Percentiles rank a stretch among this genome's conserved stretches.
These are phyloP conservation scores for Sebastes steindachneri DNA, from an alignment of 2,797 vertebrate species.

Conservation along the genomic window DNA sequence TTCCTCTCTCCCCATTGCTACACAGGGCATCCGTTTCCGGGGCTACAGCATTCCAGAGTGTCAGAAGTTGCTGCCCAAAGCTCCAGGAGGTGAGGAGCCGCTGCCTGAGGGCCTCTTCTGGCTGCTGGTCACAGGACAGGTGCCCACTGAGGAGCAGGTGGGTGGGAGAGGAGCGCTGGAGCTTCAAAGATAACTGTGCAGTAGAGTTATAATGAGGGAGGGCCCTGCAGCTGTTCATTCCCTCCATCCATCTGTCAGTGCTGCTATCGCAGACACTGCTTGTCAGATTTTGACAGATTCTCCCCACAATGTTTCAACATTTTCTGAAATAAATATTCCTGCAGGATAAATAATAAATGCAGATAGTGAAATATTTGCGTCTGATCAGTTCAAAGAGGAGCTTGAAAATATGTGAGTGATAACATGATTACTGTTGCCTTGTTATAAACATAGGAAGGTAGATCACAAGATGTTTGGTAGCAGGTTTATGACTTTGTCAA, in stretches of 20 bases:
- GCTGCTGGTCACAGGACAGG: slow-evolving; percentile 93
- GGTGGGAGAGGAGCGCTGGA: neutral
- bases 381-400: neutral
- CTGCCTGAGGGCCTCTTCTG: slow-evolving; percentile 98
- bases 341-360: neutral
- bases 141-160: slow-evolving; percentile 95
- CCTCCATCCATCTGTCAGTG: neutral
- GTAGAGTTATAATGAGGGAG: neutral
- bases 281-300: neutral
- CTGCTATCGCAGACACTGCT: neutral
- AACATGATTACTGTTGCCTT: neutral
- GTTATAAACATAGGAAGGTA: neutral
- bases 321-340: neutral
- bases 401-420: neutral
- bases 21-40: slow-evolving; percentile 94
- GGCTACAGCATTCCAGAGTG: slow-evolving; percentile 97
- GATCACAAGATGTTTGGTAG: neutral
- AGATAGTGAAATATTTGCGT: neutral
- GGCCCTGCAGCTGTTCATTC: neutral
- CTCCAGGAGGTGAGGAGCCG: slow-evolving; percentile 90
- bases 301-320: neutral
- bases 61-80: slow-evolving; percentile 93
- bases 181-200: neutral
- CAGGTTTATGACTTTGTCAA: neutral
- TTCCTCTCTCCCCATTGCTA: neutral